Base-by-base conservation (phyloP, 1,140 invertebrate species). In the Cydia strobilella region DNA sequence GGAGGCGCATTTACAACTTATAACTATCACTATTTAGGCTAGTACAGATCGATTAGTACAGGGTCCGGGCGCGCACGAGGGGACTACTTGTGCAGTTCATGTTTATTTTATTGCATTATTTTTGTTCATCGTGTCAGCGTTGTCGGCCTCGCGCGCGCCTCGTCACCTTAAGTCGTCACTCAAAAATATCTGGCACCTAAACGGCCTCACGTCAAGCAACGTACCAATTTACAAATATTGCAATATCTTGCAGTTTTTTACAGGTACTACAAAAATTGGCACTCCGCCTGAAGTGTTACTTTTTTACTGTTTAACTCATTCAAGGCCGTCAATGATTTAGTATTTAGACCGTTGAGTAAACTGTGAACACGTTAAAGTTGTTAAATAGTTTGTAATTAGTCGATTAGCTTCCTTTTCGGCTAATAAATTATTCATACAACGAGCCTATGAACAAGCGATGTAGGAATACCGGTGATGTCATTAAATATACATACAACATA, bases 1-100 rank as follows among this genome's bases (percentile, higher is more conserved):
- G 76, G 65, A 77, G 83, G 86, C 87, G 75, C 83, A 90, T 90
- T 78, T 88, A 90, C 86, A 91, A 81, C 79, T 77, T 82, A 82
- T 18, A 75, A 79, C 78, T 82, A 82, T 74, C 4, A 31, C 74
- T 75, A 69, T 12, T 45, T 75, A 71, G 51, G n/a, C 78, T 84
- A 81, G 63, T 80, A 83, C 84, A 85, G 82, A 85, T 84, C 82
- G 74, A 79, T 84, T 59, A 74, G 74, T 76, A 79, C 83, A 82
- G 84, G 82, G 35, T 3, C 25, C 25, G 27, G n/a, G 51, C 63
- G 31, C 15, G 27, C 65, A 18, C 31, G 27, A 7, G 27, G 65
- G 15, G 15, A 39, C 1, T 31, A 69, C 54, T n/a, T 3, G 54
- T 23, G 54, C 10, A 59, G 20, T 59, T 59, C 54, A 23, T 59